These are phyloP conservation scores for Drosophila longiperda DNA, from an alignment of 2,888 invertebrate genomes.

Conservation along the genomic window DNA sequence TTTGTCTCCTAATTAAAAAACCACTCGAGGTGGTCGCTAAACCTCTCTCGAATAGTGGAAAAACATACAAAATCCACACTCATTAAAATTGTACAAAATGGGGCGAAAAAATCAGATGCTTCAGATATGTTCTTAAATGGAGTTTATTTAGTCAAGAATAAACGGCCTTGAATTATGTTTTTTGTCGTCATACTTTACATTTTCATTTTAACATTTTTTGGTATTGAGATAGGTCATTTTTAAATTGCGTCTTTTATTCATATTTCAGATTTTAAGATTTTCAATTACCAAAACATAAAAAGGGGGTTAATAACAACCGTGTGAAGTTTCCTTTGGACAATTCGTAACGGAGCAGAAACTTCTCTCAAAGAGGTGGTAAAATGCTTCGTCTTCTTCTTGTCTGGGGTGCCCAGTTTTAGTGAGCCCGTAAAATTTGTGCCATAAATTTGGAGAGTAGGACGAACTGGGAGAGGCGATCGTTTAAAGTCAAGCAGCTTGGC, in stretches of 20 bases:
- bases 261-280: not conserved
- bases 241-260: not conserved
- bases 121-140: not conserved
- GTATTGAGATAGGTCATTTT: not conserved
- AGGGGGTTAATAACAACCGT: conserved; percentile 2
- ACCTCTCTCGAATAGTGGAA: conserved; percentile 30
- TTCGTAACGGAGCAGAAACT: conserved; percentile 30
- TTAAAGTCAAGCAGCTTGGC: conserved; percentile 51
- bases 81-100: conserved; percentile 58
- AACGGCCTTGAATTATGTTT: not conserved
- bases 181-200: not conserved
- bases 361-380: conserved; percentile 38
- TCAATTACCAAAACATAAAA: conserved; percentile 5
- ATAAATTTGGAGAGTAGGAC: conserved; percentile 48
- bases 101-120: not conserved
- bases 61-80: conserved; percentile 55
- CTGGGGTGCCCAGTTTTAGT: conserved; percentile 13
- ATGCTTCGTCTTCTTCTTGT: conserved; percentile 23
- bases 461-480: conserved; percentile 49
- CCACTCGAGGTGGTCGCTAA: conserved; percentile 63
- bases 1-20: conserved; percentile 57
- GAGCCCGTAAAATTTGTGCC: conserved; percentile 41
- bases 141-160: not conserved
- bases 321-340: conserved; percentile 25
- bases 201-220: not conserved